Evolutionary conservation across 2,113 vertebrate species (phyloP).

Genomic region (Scophthalmus maximus): DNA sequence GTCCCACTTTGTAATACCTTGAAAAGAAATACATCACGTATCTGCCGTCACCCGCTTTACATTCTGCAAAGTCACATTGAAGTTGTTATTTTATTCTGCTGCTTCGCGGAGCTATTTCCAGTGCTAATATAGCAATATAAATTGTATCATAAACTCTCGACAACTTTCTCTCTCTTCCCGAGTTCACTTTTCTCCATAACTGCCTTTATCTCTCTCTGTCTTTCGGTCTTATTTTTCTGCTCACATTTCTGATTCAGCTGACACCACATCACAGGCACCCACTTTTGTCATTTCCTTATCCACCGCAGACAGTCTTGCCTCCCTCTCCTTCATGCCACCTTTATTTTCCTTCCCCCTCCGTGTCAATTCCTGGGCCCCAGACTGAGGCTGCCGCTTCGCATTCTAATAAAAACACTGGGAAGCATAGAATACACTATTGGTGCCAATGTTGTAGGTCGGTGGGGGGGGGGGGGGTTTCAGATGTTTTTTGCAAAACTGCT

Average conservation of each 20-base stretch:
- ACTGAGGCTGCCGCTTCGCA: conserved; percentile 20
- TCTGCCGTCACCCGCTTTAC: conserved; percentile 1
- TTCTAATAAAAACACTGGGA: conserved; percentile 22
- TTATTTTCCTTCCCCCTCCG: conserved; percentile 23
- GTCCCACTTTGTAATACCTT: conserved; percentile 4
- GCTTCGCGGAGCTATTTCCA: neutral
- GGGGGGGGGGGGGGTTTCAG: too few relatives aligned
- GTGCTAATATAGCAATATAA: neutral
- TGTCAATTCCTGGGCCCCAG: conserved; percentile 35
- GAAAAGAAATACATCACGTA: conserved; percentile 13
- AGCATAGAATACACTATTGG: neutral
- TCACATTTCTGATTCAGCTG: conserved; percentile 40
- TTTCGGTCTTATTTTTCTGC: neutral
- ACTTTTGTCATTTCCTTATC: conserved; percentile 49
- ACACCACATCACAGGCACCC: conserved; percentile 39
- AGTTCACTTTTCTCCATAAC: conserved; percentile 14
- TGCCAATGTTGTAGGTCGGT: too few relatives aligned
- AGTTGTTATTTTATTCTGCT: neutral
- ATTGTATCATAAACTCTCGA: conserved; percentile 11
- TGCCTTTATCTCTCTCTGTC: conserved; percentile 10
- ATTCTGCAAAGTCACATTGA: conserved; percentile 3
- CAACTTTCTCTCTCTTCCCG: conserved; percentile 9
- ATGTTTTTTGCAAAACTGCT: conserved; percentile 33
- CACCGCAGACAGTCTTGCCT: conserved; percentile 44
- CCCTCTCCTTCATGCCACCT: conserved; percentile 32